phyloP scores from a whole-genome alignment of 2,888 invertebrate species.

The Eutolmus rufibarbis region DNA sequence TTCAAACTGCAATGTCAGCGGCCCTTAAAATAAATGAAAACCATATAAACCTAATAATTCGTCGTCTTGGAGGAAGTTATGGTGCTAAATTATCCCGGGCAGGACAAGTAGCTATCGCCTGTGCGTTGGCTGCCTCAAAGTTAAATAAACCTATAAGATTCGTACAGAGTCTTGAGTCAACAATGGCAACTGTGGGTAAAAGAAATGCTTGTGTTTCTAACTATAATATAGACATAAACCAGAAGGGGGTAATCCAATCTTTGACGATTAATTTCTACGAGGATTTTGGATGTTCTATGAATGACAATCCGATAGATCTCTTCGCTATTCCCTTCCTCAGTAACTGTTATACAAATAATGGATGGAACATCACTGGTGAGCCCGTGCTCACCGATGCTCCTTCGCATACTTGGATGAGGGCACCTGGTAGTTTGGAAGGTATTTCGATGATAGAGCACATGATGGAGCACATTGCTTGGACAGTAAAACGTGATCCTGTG shows the following conservation, averaged over 20 bases:
- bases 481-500: slow-evolving; percentile 66
- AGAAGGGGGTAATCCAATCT: slow-evolving; percentile 72
- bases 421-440: slow-evolving; percentile 70
- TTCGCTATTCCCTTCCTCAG: slow-evolving; percentile 59
- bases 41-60: slow-evolving; percentile 51
- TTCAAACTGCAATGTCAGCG: slow-evolving; percentile 65
- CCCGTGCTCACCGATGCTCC: slow-evolving; percentile 72
- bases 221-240: slow-evolving; percentile 72
- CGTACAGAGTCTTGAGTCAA: slow-evolving; percentile 73
- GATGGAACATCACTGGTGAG: slow-evolving; percentile 73
- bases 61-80: slow-evolving; percentile 74
- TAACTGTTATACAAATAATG: slow-evolving; percentile 72
- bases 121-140: slow-evolving; percentile 72
- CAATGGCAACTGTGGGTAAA: slow-evolving; percentile 75
- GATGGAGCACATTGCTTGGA: slow-evolving; percentile 72
- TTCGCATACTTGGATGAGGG: slow-evolving; percentile 74
- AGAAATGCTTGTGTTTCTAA: slow-evolving; percentile 68
- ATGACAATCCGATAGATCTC: slow-evolving; percentile 65
- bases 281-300: slow-evolving; percentile 66
- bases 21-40: slow-evolving; percentile 65
- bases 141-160: slow-evolving; percentile 73
- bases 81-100: slow-evolving; percentile 75
- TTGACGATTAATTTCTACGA: slow-evolving; percentile 67
- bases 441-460: slow-evolving; percentile 70
- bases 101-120: slow-evolving; percentile 68